phyloP scores from a whole-genome alignment of 2,113 vertebrate genomes.

The Lophius piscatorius region DNA sequence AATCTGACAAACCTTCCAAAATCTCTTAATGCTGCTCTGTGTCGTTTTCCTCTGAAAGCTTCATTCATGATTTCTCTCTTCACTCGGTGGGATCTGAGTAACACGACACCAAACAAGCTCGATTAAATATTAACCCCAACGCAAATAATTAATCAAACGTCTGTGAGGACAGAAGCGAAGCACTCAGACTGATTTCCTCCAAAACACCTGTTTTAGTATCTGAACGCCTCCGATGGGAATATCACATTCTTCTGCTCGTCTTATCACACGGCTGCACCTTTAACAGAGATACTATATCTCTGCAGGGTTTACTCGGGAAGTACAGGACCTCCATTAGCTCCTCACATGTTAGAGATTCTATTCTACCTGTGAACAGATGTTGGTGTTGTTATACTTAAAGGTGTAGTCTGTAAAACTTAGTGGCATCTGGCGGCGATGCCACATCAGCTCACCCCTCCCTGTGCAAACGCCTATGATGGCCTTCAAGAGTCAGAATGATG shows the following conservation, averaged over 20 bases:
- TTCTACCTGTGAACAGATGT: too few species aligned
- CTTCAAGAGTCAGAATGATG: too few species aligned
- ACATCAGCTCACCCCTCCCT: too few species aligned
- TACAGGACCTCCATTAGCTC: constrained; percentile 23
- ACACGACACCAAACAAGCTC: constrained; percentile 51
- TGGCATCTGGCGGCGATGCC: too few species aligned
- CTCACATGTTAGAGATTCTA: background rate
- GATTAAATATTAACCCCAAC: constrained; percentile 63
- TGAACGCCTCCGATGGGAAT: too few species aligned
- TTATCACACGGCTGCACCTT: constrained; percentile 7
- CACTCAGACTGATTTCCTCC: constrained; percentile 23
- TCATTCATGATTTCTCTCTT: constrained; percentile 1
- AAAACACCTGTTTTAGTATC: background rate
- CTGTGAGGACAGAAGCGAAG: constrained; percentile 17
- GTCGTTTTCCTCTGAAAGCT: constrained; percentile 4
- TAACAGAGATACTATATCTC: constrained; percentile 36
- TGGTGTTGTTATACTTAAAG: background rate
- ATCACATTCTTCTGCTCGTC: too few species aligned
- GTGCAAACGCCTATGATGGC: too few species aligned
- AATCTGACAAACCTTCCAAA: background rate
- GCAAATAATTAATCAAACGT: constrained; percentile 67
- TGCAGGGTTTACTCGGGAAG: constrained; percentile 39
- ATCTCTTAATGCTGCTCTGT: too few species aligned
- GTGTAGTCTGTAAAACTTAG: too few species aligned
- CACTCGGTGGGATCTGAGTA: constrained; percentile 27